Conservation (phyloP, 35 echinoderm and acorn worm genomes). For the Diadema setosum region DNA sequence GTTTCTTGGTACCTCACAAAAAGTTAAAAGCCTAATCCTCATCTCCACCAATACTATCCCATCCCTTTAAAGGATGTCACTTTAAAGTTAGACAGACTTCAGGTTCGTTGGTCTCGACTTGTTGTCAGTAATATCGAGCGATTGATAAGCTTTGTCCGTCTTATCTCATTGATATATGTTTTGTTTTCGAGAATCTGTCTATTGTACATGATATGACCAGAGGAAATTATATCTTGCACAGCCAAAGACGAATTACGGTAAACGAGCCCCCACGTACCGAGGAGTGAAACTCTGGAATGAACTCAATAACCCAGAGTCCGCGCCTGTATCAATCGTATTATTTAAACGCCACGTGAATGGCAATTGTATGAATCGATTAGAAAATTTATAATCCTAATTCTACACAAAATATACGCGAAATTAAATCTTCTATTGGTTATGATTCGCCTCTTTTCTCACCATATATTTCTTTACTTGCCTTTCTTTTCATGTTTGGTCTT, state of each 20-base stretch:
- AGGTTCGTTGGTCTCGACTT: background rate
- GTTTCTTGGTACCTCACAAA: no score
- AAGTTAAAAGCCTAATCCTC: no score
- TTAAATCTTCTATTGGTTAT: background rate
- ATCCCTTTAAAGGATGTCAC: no score
- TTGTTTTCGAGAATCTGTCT: background rate
- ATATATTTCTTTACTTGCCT: background rate
- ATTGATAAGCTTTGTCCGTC: background rate
- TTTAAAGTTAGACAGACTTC: background rate
- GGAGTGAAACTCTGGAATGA: background rate
- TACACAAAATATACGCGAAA: background rate
- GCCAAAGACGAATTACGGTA: background rate
- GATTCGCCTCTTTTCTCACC: background rate
- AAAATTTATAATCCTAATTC: no score
- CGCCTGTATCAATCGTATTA: no score
- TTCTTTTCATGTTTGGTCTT: background rate
- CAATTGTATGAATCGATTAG: no score
- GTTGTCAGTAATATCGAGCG: no score
- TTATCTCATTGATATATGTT: background rate
- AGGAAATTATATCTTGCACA: background rate
- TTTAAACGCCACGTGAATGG: background rate
- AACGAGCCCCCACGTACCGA: background rate
- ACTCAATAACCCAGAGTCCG: background rate
- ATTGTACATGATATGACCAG: background rate
- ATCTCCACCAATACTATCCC: no score